These are phyloP conservation scores for Larimichthys polyactis DNA, from an alignment of 2,113 vertebrate species.

Conservation along the genomic window DNA sequence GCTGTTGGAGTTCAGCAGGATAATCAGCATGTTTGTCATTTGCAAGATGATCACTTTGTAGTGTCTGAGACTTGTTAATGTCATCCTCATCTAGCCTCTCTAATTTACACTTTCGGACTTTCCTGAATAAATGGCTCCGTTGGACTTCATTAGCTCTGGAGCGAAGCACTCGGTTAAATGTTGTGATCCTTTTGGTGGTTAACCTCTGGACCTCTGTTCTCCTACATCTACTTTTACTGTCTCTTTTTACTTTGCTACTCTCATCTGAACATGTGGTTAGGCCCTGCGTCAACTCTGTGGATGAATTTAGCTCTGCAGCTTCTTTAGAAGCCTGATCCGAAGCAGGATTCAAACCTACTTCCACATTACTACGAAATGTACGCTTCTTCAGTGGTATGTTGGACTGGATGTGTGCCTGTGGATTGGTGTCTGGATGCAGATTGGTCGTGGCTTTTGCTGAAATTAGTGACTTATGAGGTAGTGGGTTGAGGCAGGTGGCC, in stretches of 20 bases:
- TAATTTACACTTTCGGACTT: slow-evolving; percentile 29
- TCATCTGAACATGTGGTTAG: slow-evolving; percentile 1
- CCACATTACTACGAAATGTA: slow-evolving; percentile 81
- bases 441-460: slow-evolving; percentile 37
- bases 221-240: slow-evolving; percentile 17
- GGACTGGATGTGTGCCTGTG: slow-evolving; percentile 77
- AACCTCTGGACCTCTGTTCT: slow-evolving; percentile 49
- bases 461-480: slow-evolving; percentile 65
- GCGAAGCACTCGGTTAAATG: slow-evolving; percentile 56
- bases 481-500: slow-evolving; percentile 47
- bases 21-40: neutral
- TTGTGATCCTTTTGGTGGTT: slow-evolving; percentile 25
- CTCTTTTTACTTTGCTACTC: slow-evolving; percentile 25
- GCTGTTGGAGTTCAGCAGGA: neutral
- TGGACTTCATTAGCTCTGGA: slow-evolving; percentile 47
- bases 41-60: neutral
- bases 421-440: slow-evolving; percentile 58
- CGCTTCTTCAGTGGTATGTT: slow-evolving; percentile 87
- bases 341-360: slow-evolving; percentile 47
- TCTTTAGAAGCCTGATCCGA: slow-evolving; percentile 44
- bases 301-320: slow-evolving; percentile 7
- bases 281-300: slow-evolving; percentile 13
- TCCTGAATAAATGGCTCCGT: slow-evolving; percentile 34
- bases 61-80: neutral
- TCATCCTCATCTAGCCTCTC: slow-evolving; percentile 34